Conservation (phyloP, 2,888 invertebrate genomes). For the Parasteatoda lunata region DNA sequence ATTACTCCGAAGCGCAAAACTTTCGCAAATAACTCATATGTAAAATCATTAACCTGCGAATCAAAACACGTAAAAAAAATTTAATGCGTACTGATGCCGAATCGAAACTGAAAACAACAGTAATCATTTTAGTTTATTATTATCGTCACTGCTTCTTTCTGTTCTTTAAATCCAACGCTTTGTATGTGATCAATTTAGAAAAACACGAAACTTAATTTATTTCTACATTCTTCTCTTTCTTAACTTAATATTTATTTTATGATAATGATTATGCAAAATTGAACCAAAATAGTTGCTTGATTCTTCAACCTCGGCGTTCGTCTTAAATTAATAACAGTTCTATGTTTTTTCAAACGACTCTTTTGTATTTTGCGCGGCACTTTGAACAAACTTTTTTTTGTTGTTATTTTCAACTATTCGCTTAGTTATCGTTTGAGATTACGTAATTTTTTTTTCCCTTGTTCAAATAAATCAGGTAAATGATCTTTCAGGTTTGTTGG, state of each 20-base stretch:
- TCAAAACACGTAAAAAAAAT: not conserved
- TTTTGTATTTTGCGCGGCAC: conserved; percentile 26
- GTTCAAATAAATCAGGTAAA: conserved; percentile 23
- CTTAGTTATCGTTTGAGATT: conserved; percentile 46
- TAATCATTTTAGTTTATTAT: not conserved
- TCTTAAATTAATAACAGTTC: conserved; percentile 55
- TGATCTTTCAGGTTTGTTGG: conserved; percentile 29
- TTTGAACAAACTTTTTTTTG: conserved; percentile 30
- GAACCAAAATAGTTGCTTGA: conserved; percentile 21
- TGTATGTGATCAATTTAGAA: conserved; percentile 11
- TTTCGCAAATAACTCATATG: not conserved
- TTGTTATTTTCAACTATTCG: conserved; percentile 36
- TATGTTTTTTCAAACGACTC: conserved; percentile 50
- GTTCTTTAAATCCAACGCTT: conserved; percentile 9
- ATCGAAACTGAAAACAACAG: not conserved
- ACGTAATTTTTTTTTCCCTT: conserved; percentile 14
- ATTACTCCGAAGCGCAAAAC: too few relatives aligned
- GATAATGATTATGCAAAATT: conserved; percentile 65
- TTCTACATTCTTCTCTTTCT: conserved; percentile 42
- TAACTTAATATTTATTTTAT: conserved; percentile 67
- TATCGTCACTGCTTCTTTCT: not conserved
- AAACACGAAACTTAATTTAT: conserved; percentile 56
- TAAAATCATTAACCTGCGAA: not conserved
- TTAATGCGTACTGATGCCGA: not conserved
- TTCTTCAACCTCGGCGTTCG: conserved; percentile 36